These are phyloP conservation scores for Pluvialis apricaria DNA, from an alignment of 2,113 vertebrate species.

Conservation along the genomic window DNA sequence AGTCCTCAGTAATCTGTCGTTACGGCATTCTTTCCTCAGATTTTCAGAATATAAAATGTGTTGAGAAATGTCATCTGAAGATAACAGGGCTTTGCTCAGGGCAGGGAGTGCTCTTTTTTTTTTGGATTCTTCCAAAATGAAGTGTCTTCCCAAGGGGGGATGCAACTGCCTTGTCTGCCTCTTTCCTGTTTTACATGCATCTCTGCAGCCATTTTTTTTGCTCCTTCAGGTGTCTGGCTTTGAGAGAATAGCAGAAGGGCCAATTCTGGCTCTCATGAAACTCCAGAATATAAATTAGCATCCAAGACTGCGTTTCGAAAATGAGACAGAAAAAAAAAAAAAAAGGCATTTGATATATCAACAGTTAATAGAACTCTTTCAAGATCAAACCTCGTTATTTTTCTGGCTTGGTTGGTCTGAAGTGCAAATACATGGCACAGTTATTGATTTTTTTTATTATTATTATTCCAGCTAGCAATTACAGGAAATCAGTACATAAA, in stretches of 20 bases:
- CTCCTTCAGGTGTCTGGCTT: not conserved
- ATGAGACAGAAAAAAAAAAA: not conserved
- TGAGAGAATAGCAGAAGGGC: not conserved
- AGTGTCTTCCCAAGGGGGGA: not conserved
- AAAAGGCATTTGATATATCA: not conserved
- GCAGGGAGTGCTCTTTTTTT: not conserved
- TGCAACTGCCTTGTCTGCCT: not conserved
- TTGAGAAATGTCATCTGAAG: not conserved
- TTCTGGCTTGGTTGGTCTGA: constrained; percentile 12
- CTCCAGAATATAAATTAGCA: not conserved
- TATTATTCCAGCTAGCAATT: constrained; percentile 49
- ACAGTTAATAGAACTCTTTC: constrained; percentile 11
- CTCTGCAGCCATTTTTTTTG: not conserved
- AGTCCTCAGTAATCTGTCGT: not conserved
- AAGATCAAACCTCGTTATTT: not conserved
- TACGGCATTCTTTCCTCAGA: not conserved
- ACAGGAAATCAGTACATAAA: constrained; percentile 57
- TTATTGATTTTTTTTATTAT: constrained; percentile 47
- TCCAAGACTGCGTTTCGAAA: not conserved
- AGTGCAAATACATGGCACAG: constrained; percentile 27
- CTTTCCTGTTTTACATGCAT: not conserved
- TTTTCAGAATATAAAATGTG: not conserved
- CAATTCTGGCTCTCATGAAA: not conserved
- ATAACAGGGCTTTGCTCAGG: not conserved
- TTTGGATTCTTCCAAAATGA: not conserved